Percentiles rank a stretch among this genome's conserved stretches.
phyloP scores from a whole-genome alignment of 1,140 invertebrate genomes.

The Diorhabda carinulata region DNA sequence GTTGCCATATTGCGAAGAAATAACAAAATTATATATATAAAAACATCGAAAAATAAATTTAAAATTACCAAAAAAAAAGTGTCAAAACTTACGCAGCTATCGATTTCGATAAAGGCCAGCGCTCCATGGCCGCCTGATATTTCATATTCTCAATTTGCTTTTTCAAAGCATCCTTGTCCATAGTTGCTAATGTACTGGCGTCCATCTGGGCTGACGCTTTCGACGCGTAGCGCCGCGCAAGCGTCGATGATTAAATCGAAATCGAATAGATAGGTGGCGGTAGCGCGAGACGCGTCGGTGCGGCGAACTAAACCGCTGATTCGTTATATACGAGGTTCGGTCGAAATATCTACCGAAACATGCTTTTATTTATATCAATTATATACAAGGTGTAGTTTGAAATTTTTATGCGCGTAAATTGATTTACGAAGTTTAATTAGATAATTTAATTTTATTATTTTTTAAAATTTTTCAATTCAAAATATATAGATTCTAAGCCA shows the following conservation, averaged over 20 bases:
- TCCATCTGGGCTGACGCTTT: slow-evolving; percentile 41
- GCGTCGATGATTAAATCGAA: slow-evolving; percentile 31
- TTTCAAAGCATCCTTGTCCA: slow-evolving; percentile 95
- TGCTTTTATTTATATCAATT: no score
- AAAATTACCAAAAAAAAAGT: neutral
- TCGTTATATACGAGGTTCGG: neutral
- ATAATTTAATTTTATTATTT: no score
- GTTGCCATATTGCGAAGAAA: neutral
- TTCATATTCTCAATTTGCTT: slow-evolving; percentile 97
- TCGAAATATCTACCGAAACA: no score
- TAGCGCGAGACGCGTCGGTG: slow-evolving; percentile 2
- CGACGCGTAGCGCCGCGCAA: slow-evolving; percentile 39
- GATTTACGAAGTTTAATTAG: no score
- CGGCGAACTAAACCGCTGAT: neutral
- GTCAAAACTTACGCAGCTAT: slow-evolving; percentile 83
- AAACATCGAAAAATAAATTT: no score
- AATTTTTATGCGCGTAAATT: no score
- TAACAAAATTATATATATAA: no score
- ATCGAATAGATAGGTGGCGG: slow-evolving; percentile 21
- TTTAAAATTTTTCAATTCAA: no score
- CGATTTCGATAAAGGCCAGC: slow-evolving; percentile 89
- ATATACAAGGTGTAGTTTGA: no score
- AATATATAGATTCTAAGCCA: no score
- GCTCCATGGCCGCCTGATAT: slow-evolving; percentile 92
- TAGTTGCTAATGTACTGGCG: slow-evolving; percentile 84